Base-by-base conservation (phyloP, 2,888 invertebrate genomes). In the Unio pictorum region DNA sequence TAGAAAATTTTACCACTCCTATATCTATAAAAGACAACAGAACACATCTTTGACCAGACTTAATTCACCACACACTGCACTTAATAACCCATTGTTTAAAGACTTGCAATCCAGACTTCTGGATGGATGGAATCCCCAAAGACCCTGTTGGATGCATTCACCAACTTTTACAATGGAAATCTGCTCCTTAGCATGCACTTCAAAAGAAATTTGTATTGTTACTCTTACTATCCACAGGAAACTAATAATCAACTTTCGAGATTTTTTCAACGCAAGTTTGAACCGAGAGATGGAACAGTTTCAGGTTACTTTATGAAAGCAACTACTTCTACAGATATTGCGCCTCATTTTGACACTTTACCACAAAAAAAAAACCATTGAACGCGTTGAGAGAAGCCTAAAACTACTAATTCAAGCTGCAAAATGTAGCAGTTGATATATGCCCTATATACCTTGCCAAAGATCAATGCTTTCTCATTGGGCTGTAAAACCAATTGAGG, bases 401-500 rank as follows among this genome's bases (percentile, higher is more conserved):
- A 57, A 67, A 23, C 34, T 78, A 15, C 63, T 82, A 11, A 70
- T 75, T 20, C 67, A 61, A 18, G 72, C 71, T 15, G 74, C 72
- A 61, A 67, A 68, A 26, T 73, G 73, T n/a, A 63, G 64, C 28
- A 68, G 66, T 59, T 54, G 45, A 11, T 68, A 73, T n/a, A 74
- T 72, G 28, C 67, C 76, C 26, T 34, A 34, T 6, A 34, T 34
- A 34, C 34, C 34, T 34, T 7, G 34, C 6, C 6, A 34, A 34
- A 72, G 81, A 28, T 76, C 81, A 26, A 66, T 76, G 1, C 72
- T 81, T 23, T 79, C 81, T 4, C 71, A 74, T 55, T 74, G 75
- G 61, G 78, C 80, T 6, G 78, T 82, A 3, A 63, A 66, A 11
- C 74, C 78, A 67, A 79, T 83, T 75, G 82, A 84, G 30, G 66